Base-by-base conservation (phyloP, 2,888 invertebrate genomes). In the Calliphora vomitoria region DNA sequence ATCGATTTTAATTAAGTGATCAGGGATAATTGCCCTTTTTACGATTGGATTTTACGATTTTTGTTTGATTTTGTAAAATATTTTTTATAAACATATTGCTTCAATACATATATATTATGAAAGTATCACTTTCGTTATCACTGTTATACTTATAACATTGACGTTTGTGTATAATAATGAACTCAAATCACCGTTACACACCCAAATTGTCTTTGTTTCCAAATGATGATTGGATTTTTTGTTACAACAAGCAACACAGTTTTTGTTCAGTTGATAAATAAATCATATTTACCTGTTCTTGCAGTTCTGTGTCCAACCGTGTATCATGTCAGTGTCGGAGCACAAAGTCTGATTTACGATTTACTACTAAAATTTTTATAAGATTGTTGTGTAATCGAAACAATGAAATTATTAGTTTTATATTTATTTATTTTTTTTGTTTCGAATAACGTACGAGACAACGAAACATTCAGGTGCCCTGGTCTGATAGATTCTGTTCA, bases 281-380 rank as follows among this genome's bases (percentile, higher is more conserved):
- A 85, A 81, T 79, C 72, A 82, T 68, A 31, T 72, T 66, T 62
- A 41, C 31, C 25, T 31, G 15, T 5, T 38, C 18, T 72, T 79
- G 47, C 58, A 58, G 74, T 31, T 53, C 64, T 50, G 31, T 62
- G 84, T 62, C 72, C 55, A 62, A 64, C 68, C 62, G 66, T 80
- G 62, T 66, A 58, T n/a, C n/a, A 5, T 80, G 81, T 53, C 87
- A 87, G 81, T 78, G 66, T 78, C 41, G 75, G 62, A 79, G 18
- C 82, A 71, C 8, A 79, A 87, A 85, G 78, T 85, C 87, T 87
- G 85, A 87, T 85, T 87, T 85, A 87, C 64, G 82, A 68, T 79
- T 62, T 64, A 20, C 44, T 44, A 44, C 44, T 44, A 74, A 72
- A 41, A 44, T 74, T 82, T n/a, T 71, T 58, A 55, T 20, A 69